Evolutionary conservation across 1,140 invertebrate species (phyloP), one percentile per base, ranked within the genome.

Genomic region (Drosophila malerkotliana): DNA sequence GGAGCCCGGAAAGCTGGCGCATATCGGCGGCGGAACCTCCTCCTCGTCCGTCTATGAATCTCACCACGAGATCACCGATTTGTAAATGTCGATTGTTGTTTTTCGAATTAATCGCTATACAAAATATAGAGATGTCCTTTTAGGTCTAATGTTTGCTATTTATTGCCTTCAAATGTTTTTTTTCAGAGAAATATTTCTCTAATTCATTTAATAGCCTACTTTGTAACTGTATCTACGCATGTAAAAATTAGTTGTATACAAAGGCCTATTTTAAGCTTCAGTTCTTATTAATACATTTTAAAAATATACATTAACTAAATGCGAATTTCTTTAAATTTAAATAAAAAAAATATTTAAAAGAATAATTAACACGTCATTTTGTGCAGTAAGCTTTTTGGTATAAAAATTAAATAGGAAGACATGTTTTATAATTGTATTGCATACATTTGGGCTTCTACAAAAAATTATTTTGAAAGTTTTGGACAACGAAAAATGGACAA

Each of bases 1-100:
- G 14, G 41, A 44, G 44, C 14, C 49, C 12, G 54, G 49, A 32
- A 79, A 76, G 45, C 18, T 72, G 41, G 14, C 37, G 1, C 45
- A 47, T 15, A 32, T 34, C 45, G 48, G 24, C n/a, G 71, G 47
- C 12, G 78, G 66, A 0, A 69, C 72, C 32, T 72, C 61, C 30
- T 72, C 74, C 39, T 72, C 61, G 24, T 74, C 71, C 37, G 47
- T 58, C 30, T 88, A 88, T 47, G 90, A 91, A 82, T 90, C 85
- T 87, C 90, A 91, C 39, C 83, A 91, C 37, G 90, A 91, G 85
- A 91, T 91, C 56, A 91, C 90, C 54, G 90, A 91, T 82, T 81
- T 91, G 82, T 91, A 91, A 87, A 85, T 87, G 62, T 66, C 71
- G 51, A 49, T 63, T 72, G 48, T 78, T 76, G 72, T 56, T 56